Base-by-base conservation (phyloP, 2,797 vertebrate genomes). In the Sitta carolinensis region DNA sequence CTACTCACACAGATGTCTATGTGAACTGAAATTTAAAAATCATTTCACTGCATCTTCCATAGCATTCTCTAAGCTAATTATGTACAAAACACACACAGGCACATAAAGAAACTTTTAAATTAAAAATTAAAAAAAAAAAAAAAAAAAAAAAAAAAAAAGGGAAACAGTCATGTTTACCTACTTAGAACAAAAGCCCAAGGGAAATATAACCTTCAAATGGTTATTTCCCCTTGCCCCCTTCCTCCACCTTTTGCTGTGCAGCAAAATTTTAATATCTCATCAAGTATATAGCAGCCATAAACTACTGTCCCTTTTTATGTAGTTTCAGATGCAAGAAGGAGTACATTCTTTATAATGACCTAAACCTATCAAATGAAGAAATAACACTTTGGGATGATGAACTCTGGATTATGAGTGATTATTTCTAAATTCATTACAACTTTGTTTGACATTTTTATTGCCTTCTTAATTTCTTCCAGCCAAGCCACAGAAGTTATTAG, bases 401-500 rank as follows among this genome's bases (percentile, higher is more conserved):
- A 95, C 85, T 94, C 89, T 97, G 96, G 97, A 97, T 97, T 96
- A 95, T 47, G 32, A 94, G 76, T 80, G 78, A 97, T 96, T 97
- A 95, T 96, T 97, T 97, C 87, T 95, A 95, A 97, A 96, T 97
- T 97, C 82, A 94, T 82, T 89, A 73, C 72, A 96, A 95, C 59
- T 97, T 95, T 78, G 67, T 73, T 64, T 95, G 85, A 79, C 81
- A 91, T 95, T 96, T 98, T 97, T 97, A 95, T 79, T 95, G 51
- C 81, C 43, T 57, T 64, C 64, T 94, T 95, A 97, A 97, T 97
- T 96, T 97, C 82, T 95, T 95, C 76, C 55, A 93, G 54, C 61
- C 75, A 97, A 96, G 78, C 51, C 40, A 77, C n/a, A 92, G 72
- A 82, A 94, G 84, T 88, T 96, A 90, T 96, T 94, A 95, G 27